Evolutionary conservation across 2,113 vertebrate species (phyloP), one percentile per base, ranked within the genome.

Genomic region (Anthoscopus minutus): DNA sequence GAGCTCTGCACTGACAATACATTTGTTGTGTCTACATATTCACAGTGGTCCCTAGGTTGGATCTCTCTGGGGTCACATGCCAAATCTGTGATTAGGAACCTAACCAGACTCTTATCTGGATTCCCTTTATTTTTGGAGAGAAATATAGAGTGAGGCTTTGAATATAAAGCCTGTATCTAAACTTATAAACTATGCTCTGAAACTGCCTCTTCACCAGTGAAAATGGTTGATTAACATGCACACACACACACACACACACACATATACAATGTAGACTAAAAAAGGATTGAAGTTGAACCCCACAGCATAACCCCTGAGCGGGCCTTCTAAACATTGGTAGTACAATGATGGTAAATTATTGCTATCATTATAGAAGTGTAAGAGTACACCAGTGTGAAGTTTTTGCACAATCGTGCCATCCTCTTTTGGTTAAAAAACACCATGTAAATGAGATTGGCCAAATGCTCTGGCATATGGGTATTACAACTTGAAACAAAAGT

Each of bases 191-290:
- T 16, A 8, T 50, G 22, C 28, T 64, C 54, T 86, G 70, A 60
- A 77, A 65, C 23, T 42, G 19, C 7, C 21, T 4, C 33, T 88
- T 76, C 27, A 22, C 6, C 10, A 3, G 3, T 53, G 25, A 35
- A 37, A 87, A 54, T n/a, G 2, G 4, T n/a, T 47, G 15, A 60
- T 42, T 57, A 47, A 56, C 13, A 25, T 3, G 38, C 22, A 30
- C 3, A 23, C 20, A 20, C 6, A 15, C 38, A 48, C 16, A 13
- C 10, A 61, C 6, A 37, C 2, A 31, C 2, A 22, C 12, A 23
- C 0, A 25, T 4, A 42, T 10, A 19, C 17, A 64, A 3, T 10
- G 3, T 23, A 54, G 4, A 28, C 4, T 13, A 40, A 69, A 14
- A 56, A 56, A 45, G 4, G 18, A 35, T 56, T 15, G 17, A 57